Evolutionary conservation across 2,113 vertebrate genomes (phyloP), one percentile per base, ranked within the genome.

Genomic region (Chaenogobius annularis): DNA sequence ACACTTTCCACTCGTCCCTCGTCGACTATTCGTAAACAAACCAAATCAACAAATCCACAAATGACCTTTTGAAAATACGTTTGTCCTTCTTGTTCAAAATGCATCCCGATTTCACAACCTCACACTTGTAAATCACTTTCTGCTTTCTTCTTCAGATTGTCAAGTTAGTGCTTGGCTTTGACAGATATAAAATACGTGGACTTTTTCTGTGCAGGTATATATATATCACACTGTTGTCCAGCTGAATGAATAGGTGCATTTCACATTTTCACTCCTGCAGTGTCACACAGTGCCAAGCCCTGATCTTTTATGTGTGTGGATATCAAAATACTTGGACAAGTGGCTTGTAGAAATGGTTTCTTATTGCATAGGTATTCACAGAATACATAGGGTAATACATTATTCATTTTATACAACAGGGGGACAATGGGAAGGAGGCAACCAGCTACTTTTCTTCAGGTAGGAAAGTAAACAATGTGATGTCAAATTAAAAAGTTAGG

Each of bases 231-330:
- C 61, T 62, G 19, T 63, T 68, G 40, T 43, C 63, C 44, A 66
- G 70, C 61, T 14, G 55, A 64, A 59, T 62, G 66, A 83, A 43
- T 11, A 22, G 61, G 68, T 46, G 68, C 61, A 19, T 54, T 17
- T 85, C 76, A 80, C 78, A 85, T 80, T 73, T 70, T 58, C 43
- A 67, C 31, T 47, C 56, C 61, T 55, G 47, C 43, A 75, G 55
- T 48, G 58, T 74, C 93, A 93, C 94, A 95, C 93, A 94, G 94
- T 93, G 93, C 94, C 12, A 88, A 74, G 90, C 93, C 92, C 87
- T 87, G 91, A 92, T 92, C 90, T 91, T 90, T 65, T 67, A 40
- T 31, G 40, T 7, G 1, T 10, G 23, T 3, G 10, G 22, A 22
- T 44, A 17, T 77, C 5, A 76, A 70, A 77, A 44, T 68, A 1